A percentile compares a stretch with the other conserved stretches of the same genome.
Conservation (phyloP, 1,140 invertebrate species). For the Panulirus ornatus region DNA sequence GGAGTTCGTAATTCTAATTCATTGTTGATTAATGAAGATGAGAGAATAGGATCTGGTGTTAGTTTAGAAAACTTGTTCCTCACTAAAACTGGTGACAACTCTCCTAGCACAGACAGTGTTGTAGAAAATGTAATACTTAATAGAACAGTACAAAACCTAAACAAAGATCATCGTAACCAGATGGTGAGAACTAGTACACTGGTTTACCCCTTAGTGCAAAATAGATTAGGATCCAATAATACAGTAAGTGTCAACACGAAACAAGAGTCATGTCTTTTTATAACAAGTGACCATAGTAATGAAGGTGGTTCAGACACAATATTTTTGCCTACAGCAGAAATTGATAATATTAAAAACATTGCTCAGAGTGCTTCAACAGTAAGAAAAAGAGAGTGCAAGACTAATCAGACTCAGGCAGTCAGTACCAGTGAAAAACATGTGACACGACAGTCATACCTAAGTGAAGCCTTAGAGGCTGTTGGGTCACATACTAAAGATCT, state of each 20-base stretch:
- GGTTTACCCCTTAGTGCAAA: conserved; percentile 38
- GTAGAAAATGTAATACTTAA: conserved; percentile 44
- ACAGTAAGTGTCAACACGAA: conserved; percentile 21
- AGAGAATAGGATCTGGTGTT: not conserved
- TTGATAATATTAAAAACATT: conserved; percentile 11
- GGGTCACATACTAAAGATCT: not conserved
- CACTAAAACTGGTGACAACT: not conserved
- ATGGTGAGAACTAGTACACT: conserved; percentile 30
- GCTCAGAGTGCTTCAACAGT: not conserved
- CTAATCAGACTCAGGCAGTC: not conserved
- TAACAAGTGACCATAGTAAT: conserved; percentile 16
- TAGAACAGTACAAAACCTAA: conserved; percentile 16
- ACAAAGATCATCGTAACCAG: not conserved
- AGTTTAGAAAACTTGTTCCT: not conserved
- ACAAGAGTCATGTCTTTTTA: not conserved
- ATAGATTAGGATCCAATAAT: conserved; percentile 29
- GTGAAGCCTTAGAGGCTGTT: not conserved
- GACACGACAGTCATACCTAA: not conserved
- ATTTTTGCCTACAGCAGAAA: not conserved
- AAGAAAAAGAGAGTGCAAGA: conserved; percentile 4
- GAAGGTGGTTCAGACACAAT: not conserved
- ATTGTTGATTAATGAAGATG: not conserved
- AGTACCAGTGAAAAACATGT: not conserved
- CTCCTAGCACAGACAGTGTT: not conserved
- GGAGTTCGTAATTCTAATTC: conserved; percentile 3